These are phyloP conservation scores for Agrotis clavis DNA, from an alignment of 2,888 invertebrate species.

Conservation along the genomic window DNA sequence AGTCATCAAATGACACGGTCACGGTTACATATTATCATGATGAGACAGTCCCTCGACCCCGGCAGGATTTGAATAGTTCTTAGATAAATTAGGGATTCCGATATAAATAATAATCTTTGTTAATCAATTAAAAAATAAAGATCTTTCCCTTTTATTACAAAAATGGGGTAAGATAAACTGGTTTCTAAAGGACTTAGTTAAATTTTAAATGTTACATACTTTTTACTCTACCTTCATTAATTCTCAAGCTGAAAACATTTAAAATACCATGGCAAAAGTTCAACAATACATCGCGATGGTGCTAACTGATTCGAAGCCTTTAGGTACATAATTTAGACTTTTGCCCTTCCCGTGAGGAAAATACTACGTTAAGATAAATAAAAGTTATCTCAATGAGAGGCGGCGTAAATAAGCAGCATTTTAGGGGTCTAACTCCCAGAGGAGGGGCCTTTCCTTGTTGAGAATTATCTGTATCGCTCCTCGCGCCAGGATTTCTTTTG, in stretches of 20 bases:
- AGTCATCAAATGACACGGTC: too few relatives aligned
- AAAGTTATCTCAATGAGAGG: conserved; percentile 61
- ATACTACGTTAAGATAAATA: conserved; percentile 60
- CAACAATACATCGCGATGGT: conserved; percentile 20
- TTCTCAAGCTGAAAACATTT: not conserved
- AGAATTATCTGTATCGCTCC: conserved; percentile 72
- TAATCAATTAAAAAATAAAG: too few relatives aligned
- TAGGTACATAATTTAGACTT: conserved; percentile 50
- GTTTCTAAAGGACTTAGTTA: too few relatives aligned
- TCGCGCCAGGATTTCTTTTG: conserved; percentile 62
- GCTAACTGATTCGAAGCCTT: conserved; percentile 25
- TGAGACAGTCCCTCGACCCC: too few relatives aligned
- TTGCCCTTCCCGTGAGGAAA: conserved; percentile 50
- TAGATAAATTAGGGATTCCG: too few relatives aligned
- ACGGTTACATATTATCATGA: too few relatives aligned
- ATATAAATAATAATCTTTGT: too few relatives aligned
- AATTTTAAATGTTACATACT: too few relatives aligned
- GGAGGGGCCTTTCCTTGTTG: conserved; percentile 70
- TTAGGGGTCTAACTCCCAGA: conserved; percentile 61
- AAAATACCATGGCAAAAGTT: conserved; percentile 25
- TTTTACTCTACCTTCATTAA: not conserved
- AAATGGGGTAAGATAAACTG: too few relatives aligned
- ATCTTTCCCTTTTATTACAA: too few relatives aligned
- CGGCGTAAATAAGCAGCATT: conserved; percentile 66
- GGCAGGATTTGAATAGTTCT: too few relatives aligned